Evolutionary conservation across 1,140 invertebrate genomes (phyloP).

Genomic region (Brachionus asplanchnoidis): DNA sequence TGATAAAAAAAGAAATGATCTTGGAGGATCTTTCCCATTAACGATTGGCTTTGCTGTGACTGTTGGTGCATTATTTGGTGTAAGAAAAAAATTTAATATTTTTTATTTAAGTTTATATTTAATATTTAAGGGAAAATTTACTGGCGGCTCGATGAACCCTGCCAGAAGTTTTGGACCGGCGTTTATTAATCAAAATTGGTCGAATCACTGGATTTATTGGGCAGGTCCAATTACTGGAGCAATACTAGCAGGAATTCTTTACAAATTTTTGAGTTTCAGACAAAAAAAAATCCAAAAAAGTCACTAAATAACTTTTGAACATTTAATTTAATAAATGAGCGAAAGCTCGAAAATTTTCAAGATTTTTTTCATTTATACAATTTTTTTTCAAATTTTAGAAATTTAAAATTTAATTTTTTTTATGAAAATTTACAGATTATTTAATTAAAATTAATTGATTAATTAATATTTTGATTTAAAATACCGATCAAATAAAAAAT

Average conservation of each 20-base stretch:
- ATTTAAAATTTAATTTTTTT: too few species aligned
- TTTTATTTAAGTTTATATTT: not conserved
- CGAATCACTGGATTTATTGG: conserved; percentile 73
- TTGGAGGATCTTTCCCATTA: conserved; percentile 76
- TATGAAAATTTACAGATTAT: too few species aligned
- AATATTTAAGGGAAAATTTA: conserved; percentile 49
- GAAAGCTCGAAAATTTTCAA: too few species aligned
- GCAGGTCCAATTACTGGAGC: conserved; percentile 53
- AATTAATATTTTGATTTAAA: too few species aligned
- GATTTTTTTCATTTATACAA: too few species aligned
- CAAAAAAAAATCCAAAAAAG: not conserved
- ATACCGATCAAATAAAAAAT: too few species aligned
- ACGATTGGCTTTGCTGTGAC: conserved; percentile 76
- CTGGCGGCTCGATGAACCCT: conserved; percentile 70
- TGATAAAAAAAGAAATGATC: conserved; percentile 69
- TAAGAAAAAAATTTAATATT: not conserved
- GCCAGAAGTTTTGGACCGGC: conserved; percentile 80
- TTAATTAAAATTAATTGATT: too few species aligned
- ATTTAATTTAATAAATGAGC: too few species aligned
- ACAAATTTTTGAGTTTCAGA: conserved; percentile 42
- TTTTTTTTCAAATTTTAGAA: too few species aligned
- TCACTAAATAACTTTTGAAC: too few species aligned
- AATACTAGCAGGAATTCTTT: conserved; percentile 48
- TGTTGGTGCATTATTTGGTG: conserved; percentile 73
- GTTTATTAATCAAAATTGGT: conserved; percentile 80